These are phyloP conservation scores for Chelon labrosus DNA, from an alignment of 2,797 vertebrate genomes.

Conservation along the genomic window DNA sequence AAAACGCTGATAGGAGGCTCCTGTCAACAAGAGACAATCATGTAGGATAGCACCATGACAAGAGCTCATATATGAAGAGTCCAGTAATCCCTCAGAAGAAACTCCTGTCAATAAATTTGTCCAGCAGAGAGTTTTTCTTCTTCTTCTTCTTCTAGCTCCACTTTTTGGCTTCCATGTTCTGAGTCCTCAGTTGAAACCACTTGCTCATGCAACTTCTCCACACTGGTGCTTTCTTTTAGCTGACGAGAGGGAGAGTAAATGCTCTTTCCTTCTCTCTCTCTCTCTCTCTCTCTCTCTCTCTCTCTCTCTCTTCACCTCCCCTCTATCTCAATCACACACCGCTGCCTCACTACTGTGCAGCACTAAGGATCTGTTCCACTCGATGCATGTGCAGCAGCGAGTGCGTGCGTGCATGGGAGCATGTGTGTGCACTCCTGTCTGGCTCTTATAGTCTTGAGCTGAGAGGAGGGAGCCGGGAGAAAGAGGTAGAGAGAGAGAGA, in stretches of 20 bases:
- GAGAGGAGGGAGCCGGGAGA: constrained; percentile 46
- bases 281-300: constrained; percentile 31
- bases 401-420: constrained; percentile 59
- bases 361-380: constrained; percentile 67
- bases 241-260: constrained; percentile 45
- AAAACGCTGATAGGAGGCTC: constrained; percentile 46
- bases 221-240: constrained; percentile 58
- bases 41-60: constrained; percentile 66
- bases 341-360: constrained; percentile 64
- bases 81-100: constrained; percentile 66
- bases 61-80: constrained; percentile 42
- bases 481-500: constrained; percentile 20
- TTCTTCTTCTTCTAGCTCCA: constrained; percentile 51
- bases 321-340: constrained; percentile 55
- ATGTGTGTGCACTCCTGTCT: constrained; percentile 59
- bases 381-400: constrained; percentile 62
- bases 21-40: constrained; percentile 66
- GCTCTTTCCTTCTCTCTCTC: constrained; percentile 43
- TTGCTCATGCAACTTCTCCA: constrained; percentile 61
- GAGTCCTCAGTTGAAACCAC: constrained; percentile 52
- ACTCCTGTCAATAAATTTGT: constrained; percentile 33
- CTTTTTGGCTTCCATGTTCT: constrained; percentile 69
- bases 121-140: constrained; percentile 13
- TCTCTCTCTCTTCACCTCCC: constrained; percentile 7
- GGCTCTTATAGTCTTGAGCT: constrained; percentile 69